These are phyloP conservation scores for Meganola albula DNA, from an alignment of 2,888 invertebrate genomes.

Conservation along the genomic window DNA sequence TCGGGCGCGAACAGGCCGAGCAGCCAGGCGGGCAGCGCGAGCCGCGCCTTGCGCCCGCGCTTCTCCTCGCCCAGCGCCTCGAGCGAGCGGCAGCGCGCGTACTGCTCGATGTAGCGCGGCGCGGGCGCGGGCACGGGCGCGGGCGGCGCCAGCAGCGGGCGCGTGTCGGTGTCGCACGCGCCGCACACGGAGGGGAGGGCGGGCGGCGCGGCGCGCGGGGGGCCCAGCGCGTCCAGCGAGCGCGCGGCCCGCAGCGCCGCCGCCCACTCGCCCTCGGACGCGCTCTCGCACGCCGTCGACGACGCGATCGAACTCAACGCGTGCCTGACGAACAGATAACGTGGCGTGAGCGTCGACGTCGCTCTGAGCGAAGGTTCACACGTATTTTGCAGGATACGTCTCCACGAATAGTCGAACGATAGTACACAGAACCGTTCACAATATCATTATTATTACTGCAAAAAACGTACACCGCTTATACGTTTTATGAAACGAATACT, in stretches of 20 bases:
- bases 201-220: slow-evolving; percentile 23
- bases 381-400: too few relatives aligned
- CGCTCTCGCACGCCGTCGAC: slow-evolving; percentile 73
- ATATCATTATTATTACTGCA: too few relatives aligned
- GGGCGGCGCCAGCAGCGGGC: slow-evolving; percentile 48
- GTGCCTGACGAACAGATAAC: slow-evolving; percentile 52
- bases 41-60: slow-evolving; percentile 76
- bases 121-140: slow-evolving; percentile 38
- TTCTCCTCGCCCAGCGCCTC: slow-evolving; percentile 79
- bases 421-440: too few relatives aligned
- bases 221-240: slow-evolving; percentile 43
- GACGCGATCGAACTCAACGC: slow-evolving; percentile 82
- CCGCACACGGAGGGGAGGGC: slow-evolving; percentile 21
- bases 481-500: too few relatives aligned
- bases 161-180: slow-evolving; percentile 47
- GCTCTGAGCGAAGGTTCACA: too few relatives aligned
- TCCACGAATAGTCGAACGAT: too few relatives aligned
- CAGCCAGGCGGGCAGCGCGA: slow-evolving; percentile 85
- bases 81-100: slow-evolving; percentile 88
- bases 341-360: too few relatives aligned
- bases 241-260: slow-evolving; percentile 39
- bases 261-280: slow-evolving; percentile 41
- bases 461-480: too few relatives aligned
- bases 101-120: slow-evolving; percentile 67
- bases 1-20: slow-evolving; percentile 84